These are phyloP conservation scores for Trichonephila clavata DNA, from an alignment of 1,140 invertebrate species.

Conservation along the genomic window DNA sequence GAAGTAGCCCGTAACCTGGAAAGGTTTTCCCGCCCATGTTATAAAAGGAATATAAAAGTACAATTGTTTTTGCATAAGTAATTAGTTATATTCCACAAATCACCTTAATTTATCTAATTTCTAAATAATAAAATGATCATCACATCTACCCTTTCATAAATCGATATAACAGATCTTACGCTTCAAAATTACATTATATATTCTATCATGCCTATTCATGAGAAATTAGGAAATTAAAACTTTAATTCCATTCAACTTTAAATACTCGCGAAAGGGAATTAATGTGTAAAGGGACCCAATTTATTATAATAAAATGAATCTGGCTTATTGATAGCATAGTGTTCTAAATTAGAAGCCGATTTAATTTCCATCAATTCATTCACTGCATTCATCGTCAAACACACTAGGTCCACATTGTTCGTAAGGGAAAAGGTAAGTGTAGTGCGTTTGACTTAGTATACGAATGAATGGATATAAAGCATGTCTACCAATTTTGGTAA, in stretches of 20 bases:
- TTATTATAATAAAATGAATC: constrained; percentile 26
- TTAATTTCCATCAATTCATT: constrained; percentile 17
- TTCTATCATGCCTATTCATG: not conserved
- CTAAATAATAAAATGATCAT: not conserved
- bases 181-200: not conserved
- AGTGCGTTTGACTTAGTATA: not conserved
- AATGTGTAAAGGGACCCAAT: not conserved
- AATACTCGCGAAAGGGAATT: not conserved
- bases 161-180: not conserved
- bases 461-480: not conserved
- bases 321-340: constrained; percentile 4
- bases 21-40: too few species aligned
- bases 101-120: not conserved
- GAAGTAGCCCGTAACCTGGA: too few species aligned
- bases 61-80: too few species aligned
- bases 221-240: not conserved
- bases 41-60: too few species aligned
- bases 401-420: not conserved
- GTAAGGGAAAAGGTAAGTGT: not conserved
- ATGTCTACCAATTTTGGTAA: too few species aligned
- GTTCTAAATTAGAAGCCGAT: not conserved
- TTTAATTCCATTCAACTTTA: constrained; percentile 16
- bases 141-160: not conserved
- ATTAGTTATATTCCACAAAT: too few species aligned
- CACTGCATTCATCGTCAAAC: not conserved